phyloP scores from a whole-genome alignment of 1,140 invertebrate genomes.

The Drosophila lowei region DNA sequence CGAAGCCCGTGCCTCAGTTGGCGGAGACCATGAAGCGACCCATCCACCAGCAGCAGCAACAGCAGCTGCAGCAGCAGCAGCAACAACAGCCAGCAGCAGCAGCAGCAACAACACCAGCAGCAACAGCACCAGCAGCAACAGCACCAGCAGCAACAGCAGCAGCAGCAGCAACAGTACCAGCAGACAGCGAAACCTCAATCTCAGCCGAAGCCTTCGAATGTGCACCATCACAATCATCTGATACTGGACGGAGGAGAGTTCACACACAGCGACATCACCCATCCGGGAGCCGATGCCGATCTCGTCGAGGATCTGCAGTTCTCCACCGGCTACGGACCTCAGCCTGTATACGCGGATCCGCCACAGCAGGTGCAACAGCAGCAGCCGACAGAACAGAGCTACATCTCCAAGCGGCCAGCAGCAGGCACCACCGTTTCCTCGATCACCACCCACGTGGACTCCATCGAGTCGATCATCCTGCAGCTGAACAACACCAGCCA shows the following conservation, averaged over 20 bases:
- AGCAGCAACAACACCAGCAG: too few species aligned
- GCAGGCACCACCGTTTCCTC: constrained; percentile 66
- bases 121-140: too few species aligned
- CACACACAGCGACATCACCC: constrained; percentile 81
- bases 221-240: constrained; percentile 67
- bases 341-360: constrained; percentile 67
- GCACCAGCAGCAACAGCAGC: too few species aligned
- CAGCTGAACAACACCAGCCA: constrained; percentile 87
- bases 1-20: constrained; percentile 47
- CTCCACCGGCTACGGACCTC: constrained; percentile 78
- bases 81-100: too few species aligned
- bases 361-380: constrained; percentile 32
- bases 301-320: constrained; percentile 79
- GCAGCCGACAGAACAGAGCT: constrained; percentile 48
- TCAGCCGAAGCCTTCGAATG: constrained; percentile 46
- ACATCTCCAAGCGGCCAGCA: constrained; percentile 66
- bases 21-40: constrained; percentile 53
- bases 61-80: too few species aligned
- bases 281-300: constrained; percentile 80
- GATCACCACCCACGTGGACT: constrained; percentile 84
- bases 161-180: too few species aligned
- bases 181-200: constrained; percentile 6
- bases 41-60: constrained; percentile 17
- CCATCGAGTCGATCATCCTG: constrained; percentile 86
- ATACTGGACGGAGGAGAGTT: constrained; percentile 71